phyloP scores from a whole-genome alignment of 2,888 invertebrate species.

The Cryptus armator region DNA sequence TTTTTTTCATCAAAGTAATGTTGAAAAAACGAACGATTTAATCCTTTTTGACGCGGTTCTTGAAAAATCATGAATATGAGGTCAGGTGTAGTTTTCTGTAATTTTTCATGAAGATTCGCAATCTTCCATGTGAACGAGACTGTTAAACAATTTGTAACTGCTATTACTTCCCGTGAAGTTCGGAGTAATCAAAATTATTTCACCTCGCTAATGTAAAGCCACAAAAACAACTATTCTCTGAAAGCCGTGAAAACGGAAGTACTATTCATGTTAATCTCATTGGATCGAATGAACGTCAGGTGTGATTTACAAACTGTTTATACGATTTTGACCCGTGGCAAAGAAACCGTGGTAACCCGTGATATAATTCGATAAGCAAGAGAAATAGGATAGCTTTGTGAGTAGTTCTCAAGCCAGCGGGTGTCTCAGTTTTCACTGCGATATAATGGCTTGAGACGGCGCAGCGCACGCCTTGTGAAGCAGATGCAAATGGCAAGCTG shows the following conservation, averaged over 20 bases:
- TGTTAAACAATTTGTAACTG: too few species aligned
- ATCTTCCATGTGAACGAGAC: too few species aligned
- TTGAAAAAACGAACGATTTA: background rate
- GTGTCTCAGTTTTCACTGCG: constrained; percentile 20
- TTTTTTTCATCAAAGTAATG: background rate
- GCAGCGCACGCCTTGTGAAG: background rate
- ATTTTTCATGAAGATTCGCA: too few species aligned
- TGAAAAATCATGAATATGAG: too few species aligned
- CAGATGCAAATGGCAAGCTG: constrained; percentile 50
- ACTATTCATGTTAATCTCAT: constrained; percentile 5
- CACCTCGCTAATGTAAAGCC: background rate
- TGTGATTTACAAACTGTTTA: background rate
- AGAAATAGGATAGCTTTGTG: background rate
- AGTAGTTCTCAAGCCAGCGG: constrained; percentile 1
- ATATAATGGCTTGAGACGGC: constrained; percentile 41
- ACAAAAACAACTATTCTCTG: background rate
- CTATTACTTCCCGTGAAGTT: too few species aligned
- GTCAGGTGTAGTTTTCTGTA: too few species aligned
- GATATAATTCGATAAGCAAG: constrained; percentile 22
- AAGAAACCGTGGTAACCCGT: constrained; percentile 17
- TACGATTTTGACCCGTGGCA: background rate
- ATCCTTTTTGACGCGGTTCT: too few species aligned
- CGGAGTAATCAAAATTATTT: background rate
- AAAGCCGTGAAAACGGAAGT: background rate
- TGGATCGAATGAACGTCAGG: background rate